Percentiles rank a stretch among this genome's conserved stretches.
These are phyloP conservation scores for Chrysocyon brachyurus DNA, from an alignment of 2,797 vertebrate genomes.

Conservation along the genomic window DNA sequence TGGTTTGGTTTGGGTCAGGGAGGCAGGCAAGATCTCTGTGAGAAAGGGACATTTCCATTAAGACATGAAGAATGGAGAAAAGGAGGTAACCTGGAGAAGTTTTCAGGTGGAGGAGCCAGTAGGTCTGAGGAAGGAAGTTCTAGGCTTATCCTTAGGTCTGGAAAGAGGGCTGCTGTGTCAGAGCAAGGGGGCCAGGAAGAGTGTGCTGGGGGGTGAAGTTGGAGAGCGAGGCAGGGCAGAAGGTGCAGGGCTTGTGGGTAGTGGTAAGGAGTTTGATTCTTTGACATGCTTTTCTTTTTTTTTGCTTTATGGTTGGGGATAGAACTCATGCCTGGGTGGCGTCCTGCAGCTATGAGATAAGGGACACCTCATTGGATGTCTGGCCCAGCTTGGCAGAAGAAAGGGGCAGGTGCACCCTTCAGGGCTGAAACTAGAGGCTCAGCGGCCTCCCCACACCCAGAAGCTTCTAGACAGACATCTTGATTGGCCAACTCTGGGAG, in stretches of 20 bases:
- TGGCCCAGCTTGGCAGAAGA: neutral
- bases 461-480: neutral
- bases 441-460: neutral
- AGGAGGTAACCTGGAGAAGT: neutral
- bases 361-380: neutral
- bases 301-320: neutral
- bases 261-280: neutral
- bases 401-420: neutral
- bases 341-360: neutral
- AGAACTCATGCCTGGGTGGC: neutral
- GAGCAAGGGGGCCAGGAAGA: neutral
- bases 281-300: neutral
- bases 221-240: neutral
- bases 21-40: neutral
- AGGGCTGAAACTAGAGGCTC: neutral
- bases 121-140: neutral
- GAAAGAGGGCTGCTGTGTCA: neutral
- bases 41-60: neutral
- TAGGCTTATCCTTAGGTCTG: neutral
- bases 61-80: neutral
- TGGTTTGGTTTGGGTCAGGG: neutral
- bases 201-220: neutral
- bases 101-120: neutral
- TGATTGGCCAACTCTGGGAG: neutral
- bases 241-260: neutral